Conservation (phyloP, 2,113 vertebrate species). For the Oceanites oceanicus region DNA sequence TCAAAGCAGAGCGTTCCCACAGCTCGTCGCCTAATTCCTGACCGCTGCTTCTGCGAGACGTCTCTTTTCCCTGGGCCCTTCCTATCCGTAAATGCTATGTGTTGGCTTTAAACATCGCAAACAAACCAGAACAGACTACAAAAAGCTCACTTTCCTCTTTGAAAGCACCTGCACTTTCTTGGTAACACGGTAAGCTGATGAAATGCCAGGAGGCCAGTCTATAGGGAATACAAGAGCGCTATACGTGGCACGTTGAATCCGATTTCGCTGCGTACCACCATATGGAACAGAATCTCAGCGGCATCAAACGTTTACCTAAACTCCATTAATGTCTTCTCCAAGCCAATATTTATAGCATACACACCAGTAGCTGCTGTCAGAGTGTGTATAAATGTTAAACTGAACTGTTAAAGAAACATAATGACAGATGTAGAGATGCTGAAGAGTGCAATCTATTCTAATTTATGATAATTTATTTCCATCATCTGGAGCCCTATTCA, state of each 20-base stretch:
- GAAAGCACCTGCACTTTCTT: not conserved
- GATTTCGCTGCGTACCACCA: not conserved
- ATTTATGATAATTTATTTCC: conserved; percentile 73
- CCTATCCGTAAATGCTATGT: not conserved
- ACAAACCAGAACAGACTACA: not conserved
- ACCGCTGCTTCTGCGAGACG: fast-evolving
- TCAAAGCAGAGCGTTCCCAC: not conserved
- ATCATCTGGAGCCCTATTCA: conserved; percentile 69
- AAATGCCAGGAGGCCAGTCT: not conserved
- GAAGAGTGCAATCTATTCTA: conserved; percentile 72
- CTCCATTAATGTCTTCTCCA: conserved; percentile 67
- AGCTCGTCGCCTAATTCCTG: not conserved
- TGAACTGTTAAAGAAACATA: conserved; percentile 72
- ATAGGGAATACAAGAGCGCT: not conserved
- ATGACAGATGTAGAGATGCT: conserved; percentile 72
- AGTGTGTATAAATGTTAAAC: conserved; percentile 72
- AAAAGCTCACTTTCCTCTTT: not conserved
- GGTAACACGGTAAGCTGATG: not conserved
- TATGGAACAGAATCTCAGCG: conserved; percentile 56
- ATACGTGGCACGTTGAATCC: not conserved
- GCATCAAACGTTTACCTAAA: conserved; percentile 69
- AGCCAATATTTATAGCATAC: conserved; percentile 73
- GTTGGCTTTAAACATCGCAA: not conserved
- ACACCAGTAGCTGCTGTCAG: conserved; percentile 68
- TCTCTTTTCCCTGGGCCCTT: not conserved